Percentiles rank a stretch among this genome's conserved stretches.
These are phyloP conservation scores for Notolabrus celidotus DNA, from an alignment of 2,797 vertebrate species.

Conservation along the genomic window DNA sequence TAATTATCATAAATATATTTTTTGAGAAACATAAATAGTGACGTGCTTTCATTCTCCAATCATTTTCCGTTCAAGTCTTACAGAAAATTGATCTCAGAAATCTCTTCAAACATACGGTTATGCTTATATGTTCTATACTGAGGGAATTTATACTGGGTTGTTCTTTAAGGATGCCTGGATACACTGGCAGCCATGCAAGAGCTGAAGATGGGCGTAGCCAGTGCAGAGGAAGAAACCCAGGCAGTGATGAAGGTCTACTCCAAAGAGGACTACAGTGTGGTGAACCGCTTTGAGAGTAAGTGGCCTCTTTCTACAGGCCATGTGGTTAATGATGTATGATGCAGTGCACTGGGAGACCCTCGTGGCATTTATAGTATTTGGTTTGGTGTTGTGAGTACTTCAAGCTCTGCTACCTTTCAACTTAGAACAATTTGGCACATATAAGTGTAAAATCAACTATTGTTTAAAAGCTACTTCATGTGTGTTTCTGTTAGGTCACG, in stretches of 20 bases:
- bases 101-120: no score
- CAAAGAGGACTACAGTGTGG: constrained; percentile 98
- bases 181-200: constrained; percentile 98
- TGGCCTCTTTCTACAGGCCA: constrained; percentile 28
- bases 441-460: no score
- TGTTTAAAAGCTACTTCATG: not conserved
- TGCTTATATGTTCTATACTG: not conserved
- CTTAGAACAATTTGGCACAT: no score
- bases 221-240: constrained; percentile 97
- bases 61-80: no score
- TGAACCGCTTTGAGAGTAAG: constrained; percentile 99
- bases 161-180: constrained; percentile 92
- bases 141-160: constrained; percentile 15
- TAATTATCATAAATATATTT: no score
- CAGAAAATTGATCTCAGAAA: no score
- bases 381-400: no score
- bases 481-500: constrained; percentile 89
- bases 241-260: constrained; percentile 99
- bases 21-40: no score
- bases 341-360: not conserved
- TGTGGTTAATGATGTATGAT: constrained; percentile 11
- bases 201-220: constrained; percentile 97
- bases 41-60: no score
- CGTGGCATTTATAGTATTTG: not conserved
- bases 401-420: no score